Evolutionary conservation across 2,888 invertebrate genomes (phyloP), one percentile per base, ranked within the genome.

Genomic region (Conops quadrifasciatus): DNA sequence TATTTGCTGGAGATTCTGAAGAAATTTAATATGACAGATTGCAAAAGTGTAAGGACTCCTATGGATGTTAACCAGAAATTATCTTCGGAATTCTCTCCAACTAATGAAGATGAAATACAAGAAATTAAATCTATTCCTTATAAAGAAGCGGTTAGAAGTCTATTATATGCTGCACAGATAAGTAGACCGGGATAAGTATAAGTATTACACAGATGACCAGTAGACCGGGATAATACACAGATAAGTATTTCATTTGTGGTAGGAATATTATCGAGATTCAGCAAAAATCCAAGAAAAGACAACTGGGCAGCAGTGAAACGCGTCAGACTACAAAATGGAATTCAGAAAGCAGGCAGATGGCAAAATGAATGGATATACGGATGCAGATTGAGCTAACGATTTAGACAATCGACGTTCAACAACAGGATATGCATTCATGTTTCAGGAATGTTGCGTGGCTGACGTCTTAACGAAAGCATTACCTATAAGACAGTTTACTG

Each of bases 271-370:
- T 45, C 45, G 19, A 71, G 15, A 67, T 72, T 62, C 45, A 69
- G 47, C 60, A 49, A 21, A 0, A 75, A 75, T 67, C 72, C 74
- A n/a, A 73, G 74, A 16, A 72, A 71, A 62, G 69, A 72, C n/a
- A 74, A 75, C 30, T 77, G 76, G 74, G 58, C 45, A n/a, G 74
- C 74, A 1, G 59, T 71, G 2, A 75, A 76, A 58, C 60, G 72
- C 16, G 71, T 75, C 4, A 0, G 47, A 71, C 26, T 56, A 5
- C 15, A 58, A 45, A 21, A 15, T 67, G 49, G 49, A 24, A 2
- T 67, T 28, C 13, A 67, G 13, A 7, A 19, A 19, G n/a, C 1
- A 56, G 3, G 9, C 24, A 2, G 26, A 62, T 9, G 16, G 21
- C 13, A 45, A 43, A 43, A 15, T 59, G 13, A 26, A 28, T 59